Conservation (phyloP, 2,113 vertebrate genomes). For the Aleadryas rufinucha region DNA sequence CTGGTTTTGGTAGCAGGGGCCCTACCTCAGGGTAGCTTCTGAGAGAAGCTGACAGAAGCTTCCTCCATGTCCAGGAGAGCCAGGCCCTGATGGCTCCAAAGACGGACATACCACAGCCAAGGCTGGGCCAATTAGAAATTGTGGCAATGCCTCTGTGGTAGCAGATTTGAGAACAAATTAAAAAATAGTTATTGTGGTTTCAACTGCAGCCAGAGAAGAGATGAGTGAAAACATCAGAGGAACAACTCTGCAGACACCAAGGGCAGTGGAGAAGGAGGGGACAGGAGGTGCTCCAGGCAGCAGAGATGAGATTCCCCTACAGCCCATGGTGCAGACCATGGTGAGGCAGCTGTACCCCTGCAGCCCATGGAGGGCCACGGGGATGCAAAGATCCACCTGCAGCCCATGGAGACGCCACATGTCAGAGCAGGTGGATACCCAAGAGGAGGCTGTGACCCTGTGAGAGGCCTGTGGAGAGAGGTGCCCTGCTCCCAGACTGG, state of each 20-base stretch:
- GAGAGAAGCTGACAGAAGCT: not conserved
- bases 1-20: not conserved
- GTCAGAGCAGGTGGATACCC: not conserved
- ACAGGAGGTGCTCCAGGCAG: fast-evolving
- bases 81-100: not conserved
- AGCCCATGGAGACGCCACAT: not conserved
- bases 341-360: not conserved
- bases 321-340: fast-evolving
- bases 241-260: not conserved
- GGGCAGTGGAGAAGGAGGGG: not conserved
- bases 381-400: not conserved
- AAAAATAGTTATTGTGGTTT: too few species aligned
- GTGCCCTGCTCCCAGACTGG: not conserved
- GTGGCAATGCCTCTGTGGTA: not conserved
- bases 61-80: not conserved
- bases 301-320: fast-evolving
- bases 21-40: not conserved
- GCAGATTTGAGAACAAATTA: not conserved
- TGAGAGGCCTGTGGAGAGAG: too few species aligned
- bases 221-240: not conserved
- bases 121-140: not conserved
- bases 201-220: not conserved
- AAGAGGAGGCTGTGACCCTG: not conserved
- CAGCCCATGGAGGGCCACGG: not conserved
- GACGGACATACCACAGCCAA: fast-evolving